Percentiles rank a stretch among this genome's conserved stretches.
Evolutionary conservation across 2,113 vertebrate genomes (phyloP).

Genomic region (Micromys minutus): DNA sequence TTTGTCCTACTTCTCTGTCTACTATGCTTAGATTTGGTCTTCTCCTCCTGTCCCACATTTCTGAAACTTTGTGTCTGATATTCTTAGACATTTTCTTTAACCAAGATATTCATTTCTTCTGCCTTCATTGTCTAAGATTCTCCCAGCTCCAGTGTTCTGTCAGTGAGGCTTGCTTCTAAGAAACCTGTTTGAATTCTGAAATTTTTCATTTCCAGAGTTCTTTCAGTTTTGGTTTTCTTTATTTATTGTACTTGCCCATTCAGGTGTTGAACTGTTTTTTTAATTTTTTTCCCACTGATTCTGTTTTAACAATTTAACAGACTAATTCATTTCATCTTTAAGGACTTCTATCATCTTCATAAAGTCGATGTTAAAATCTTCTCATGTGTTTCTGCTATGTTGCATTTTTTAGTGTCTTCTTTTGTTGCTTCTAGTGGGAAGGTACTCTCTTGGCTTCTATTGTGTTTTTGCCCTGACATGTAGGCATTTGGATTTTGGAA

Average conservation of each 20-base stretch:
- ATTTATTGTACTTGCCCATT: neutral
- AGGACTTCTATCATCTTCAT: neutral
- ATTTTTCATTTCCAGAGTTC: neutral
- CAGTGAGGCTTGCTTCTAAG: neutral
- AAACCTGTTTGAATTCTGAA: neutral
- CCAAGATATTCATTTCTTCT: neutral
- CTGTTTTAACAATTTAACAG: neutral
- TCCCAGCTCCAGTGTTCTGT: neutral
- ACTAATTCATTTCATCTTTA: neutral
- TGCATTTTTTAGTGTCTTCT: neutral
- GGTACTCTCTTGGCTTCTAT: neutral
- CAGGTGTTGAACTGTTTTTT: neutral
- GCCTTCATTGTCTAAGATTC: neutral
- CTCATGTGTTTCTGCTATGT: neutral
- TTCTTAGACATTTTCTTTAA: neutral
- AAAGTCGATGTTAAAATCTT: neutral
- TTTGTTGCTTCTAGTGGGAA: neutral
- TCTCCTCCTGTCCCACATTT: too few species aligned
- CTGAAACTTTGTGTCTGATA: neutral
- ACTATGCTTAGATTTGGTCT: neutral
- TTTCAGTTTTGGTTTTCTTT: neutral
- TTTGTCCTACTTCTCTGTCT: too few species aligned
- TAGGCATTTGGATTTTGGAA: neutral
- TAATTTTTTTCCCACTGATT: neutral
- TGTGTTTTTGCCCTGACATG: neutral